phyloP scores from a whole-genome alignment of 2,888 invertebrate species.

The Apodemia duryi region DNA sequence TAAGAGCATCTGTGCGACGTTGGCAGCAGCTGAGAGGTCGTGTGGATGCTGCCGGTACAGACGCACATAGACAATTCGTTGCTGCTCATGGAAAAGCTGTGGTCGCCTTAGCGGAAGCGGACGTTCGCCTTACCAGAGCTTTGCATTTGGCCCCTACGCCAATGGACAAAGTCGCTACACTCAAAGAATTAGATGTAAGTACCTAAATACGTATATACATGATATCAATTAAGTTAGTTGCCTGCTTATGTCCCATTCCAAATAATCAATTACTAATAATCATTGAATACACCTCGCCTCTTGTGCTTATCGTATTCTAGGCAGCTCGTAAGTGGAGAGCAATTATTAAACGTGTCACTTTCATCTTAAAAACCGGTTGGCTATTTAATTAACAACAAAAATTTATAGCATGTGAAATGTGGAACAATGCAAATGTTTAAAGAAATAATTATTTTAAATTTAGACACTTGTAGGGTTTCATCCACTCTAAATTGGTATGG shows the following conservation, averaged over 20 bases:
- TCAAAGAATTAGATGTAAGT: slow-evolving; percentile 71
- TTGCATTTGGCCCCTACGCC: slow-evolving; percentile 79
- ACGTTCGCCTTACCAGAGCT: slow-evolving; percentile 84
- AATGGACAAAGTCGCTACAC: slow-evolving; percentile 59
- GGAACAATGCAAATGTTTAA: too few relatives aligned
- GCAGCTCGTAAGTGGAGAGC: too few relatives aligned
- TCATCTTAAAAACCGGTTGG: too few relatives aligned
- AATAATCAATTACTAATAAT: too few relatives aligned
- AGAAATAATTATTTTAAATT: too few relatives aligned
- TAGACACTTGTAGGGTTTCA: too few relatives aligned
- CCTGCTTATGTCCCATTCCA: background rate
- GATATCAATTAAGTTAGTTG: background rate
- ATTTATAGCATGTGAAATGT: too few relatives aligned
- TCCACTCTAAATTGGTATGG: too few relatives aligned
- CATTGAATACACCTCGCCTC: too few relatives aligned
- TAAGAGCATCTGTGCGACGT: slow-evolving; percentile 81
- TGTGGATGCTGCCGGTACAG: slow-evolving; percentile 79
- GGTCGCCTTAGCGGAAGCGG: slow-evolving; percentile 84
- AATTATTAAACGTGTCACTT: too few relatives aligned
- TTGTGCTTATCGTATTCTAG: too few relatives aligned
- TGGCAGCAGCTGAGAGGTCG: slow-evolving; percentile 83
- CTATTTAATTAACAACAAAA: too few relatives aligned
- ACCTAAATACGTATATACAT: background rate
- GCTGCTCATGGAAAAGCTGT: slow-evolving; percentile 85
- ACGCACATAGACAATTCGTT: slow-evolving; percentile 83